Conservation (phyloP, 1,140 invertebrate genomes). For the Leptestheria dahalacensis region DNA sequence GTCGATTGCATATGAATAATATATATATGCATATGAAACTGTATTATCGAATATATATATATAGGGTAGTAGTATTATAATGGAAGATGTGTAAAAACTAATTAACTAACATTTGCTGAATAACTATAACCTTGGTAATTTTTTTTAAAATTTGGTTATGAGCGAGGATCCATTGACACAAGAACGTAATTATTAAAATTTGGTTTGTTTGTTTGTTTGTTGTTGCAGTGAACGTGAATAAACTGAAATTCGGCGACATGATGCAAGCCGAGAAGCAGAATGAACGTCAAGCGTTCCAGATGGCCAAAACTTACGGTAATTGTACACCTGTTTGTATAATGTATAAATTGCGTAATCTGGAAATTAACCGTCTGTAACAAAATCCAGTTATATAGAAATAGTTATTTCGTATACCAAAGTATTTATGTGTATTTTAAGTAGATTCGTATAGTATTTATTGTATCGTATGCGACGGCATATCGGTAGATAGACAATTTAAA, state of each 20-base stretch:
- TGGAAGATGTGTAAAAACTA: too few relatives aligned
- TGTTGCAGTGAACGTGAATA: conserved; percentile 67
- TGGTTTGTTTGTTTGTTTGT: conserved; percentile 18
- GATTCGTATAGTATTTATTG: not conserved
- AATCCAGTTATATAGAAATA: too few relatives aligned
- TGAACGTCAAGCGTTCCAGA: conserved; percentile 64
- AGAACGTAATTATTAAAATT: not conserved
- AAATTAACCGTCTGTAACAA: too few relatives aligned
- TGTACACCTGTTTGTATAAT: not conserved
- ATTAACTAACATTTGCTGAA: too few relatives aligned
- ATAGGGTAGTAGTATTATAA: too few relatives aligned
- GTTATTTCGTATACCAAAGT: too few relatives aligned
- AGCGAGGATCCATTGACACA: not conserved
- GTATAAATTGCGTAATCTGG: too few relatives aligned
- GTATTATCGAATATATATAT: not conserved
- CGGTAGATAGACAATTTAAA: too few relatives aligned
- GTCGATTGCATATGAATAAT: too few relatives aligned
- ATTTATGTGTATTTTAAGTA: not conserved
- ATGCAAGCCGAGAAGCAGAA: conserved; percentile 71
- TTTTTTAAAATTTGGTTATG: not conserved
- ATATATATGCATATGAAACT: too few relatives aligned
- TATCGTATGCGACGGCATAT: not conserved
- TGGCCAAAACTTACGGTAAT: conserved; percentile 1
- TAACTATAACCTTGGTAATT: too few relatives aligned
- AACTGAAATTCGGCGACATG: conserved; percentile 72